Evolutionary conservation across 1,140 invertebrate species (phyloP), one percentile per base, ranked within the genome.

Genomic region (Solen grandis): DNA sequence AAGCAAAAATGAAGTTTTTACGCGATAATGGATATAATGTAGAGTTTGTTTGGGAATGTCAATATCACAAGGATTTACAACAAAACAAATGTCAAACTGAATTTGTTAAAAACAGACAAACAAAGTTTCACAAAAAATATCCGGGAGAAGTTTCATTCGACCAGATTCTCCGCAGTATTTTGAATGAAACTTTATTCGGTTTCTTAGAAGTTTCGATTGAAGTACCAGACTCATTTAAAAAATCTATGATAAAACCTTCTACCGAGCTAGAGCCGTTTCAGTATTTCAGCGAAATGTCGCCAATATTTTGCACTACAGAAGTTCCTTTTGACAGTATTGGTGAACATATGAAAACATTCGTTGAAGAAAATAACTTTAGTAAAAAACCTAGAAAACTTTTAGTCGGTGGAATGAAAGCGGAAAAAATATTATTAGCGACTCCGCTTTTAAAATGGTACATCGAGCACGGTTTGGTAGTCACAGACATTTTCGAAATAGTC

Each of bases 401-500:
- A 33, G 74, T 83, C 4, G 66, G 66, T 4, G 78, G 77, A 29
- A 75, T 60, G 38, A 69, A 33, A 22, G 81, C 54, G 0, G 35
- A 83, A 27, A 66, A 69, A 19, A 72, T 83, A 35, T 38, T 81
- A 2, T 38, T 83, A 16, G 33, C 57, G 16, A 82, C 74, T 0
- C 80, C 81, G 0, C 55, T 75, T n/a, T 50, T 75, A 16, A 36
- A 50, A 57, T 68, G 63, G 73, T 77, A 77, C 35, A 22, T 69
- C 19, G 1, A 13, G 14, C 73, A 82, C 52, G 65, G 73, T 16
- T 29, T 70, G 33, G 50, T 35, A 16, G 54, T 77, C 2, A 62
- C 52, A 29, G 19, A 60, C 8, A 60, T 77, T 16, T 35, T 70
- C 16, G 14, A 62, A 63, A 59, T 78, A 55, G 57, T 78, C 36